These are phyloP conservation scores for Ateles fusciceps DNA, from an alignment of 2,797 vertebrate species.

Conservation along the genomic window DNA sequence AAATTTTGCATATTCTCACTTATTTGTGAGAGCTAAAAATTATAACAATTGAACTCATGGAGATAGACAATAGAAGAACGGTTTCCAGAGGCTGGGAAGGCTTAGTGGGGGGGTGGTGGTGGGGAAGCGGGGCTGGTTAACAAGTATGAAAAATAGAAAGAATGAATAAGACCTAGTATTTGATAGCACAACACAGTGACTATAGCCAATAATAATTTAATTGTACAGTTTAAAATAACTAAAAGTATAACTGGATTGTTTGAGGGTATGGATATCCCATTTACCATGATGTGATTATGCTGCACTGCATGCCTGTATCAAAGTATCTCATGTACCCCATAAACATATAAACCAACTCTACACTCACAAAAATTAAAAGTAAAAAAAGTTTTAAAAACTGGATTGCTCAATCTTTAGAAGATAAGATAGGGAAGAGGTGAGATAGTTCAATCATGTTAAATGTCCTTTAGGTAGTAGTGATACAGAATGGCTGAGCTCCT, in stretches of 20 bases:
- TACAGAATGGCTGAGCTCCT: background rate
- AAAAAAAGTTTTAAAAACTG: background rate
- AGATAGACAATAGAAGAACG: background rate
- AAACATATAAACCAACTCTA: background rate
- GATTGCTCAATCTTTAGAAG: slow-evolving; percentile 2
- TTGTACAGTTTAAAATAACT: background rate
- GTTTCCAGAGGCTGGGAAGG: background rate
- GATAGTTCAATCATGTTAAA: background rate
- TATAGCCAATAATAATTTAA: background rate
- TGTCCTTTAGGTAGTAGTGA: background rate
- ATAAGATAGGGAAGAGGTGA: background rate
- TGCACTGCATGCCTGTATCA: background rate
- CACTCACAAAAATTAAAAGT: background rate
- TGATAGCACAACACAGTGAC: background rate
- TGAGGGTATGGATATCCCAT: background rate
- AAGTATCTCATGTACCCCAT: background rate
- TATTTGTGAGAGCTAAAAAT: background rate
- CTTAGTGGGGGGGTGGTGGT: background rate
- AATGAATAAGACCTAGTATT: background rate
- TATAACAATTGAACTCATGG: background rate
- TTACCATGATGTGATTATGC: background rate
- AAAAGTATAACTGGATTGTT: background rate
- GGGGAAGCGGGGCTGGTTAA: background rate
- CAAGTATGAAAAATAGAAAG: background rate
- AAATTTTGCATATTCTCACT: background rate